These are phyloP conservation scores for Monochamus saltuarius DNA, from an alignment of 1,140 invertebrate species.

Conservation along the genomic window DNA sequence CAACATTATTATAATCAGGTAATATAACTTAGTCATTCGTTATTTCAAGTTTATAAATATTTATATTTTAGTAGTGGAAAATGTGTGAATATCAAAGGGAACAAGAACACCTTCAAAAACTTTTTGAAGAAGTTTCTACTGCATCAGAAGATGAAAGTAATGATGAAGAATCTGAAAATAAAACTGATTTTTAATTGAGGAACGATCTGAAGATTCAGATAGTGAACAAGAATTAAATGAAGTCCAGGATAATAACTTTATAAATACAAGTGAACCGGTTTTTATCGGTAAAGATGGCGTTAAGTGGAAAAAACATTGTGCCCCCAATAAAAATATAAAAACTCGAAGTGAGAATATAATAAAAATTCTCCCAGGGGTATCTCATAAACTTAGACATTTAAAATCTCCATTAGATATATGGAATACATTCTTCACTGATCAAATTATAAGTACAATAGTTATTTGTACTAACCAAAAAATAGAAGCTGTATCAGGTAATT, in stretches of 20 bases:
- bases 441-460: slow-evolving; percentile 15
- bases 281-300: not conserved
- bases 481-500: slow-evolving; percentile 16
- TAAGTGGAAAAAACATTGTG: not conserved
- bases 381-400: not conserved
- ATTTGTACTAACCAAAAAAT: slow-evolving; percentile 21
- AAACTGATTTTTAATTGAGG: too few relatives aligned
- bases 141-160: too few relatives aligned
- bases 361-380: not conserved
- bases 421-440: slow-evolving; percentile 12
- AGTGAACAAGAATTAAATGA: slow-evolving; percentile 1
- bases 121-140: too few relatives aligned
- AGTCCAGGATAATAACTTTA: not conserved
- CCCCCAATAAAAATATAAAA: not conserved
- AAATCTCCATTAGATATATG: slow-evolving; percentile 2
- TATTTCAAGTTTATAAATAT: too few relatives aligned
- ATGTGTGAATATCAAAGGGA: too few relatives aligned
- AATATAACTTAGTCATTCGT: too few relatives aligned
- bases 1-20: too few relatives aligned
- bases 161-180: too few relatives aligned
- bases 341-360: not conserved
- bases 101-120: too few relatives aligned
- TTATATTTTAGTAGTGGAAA: too few relatives aligned
- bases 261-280: not conserved
- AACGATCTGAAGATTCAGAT: not conserved